Evolutionary conservation across 37 sponge, comb jelly and placozoan species (phyloP).

Genomic region (Axinella damicornis): DNA sequence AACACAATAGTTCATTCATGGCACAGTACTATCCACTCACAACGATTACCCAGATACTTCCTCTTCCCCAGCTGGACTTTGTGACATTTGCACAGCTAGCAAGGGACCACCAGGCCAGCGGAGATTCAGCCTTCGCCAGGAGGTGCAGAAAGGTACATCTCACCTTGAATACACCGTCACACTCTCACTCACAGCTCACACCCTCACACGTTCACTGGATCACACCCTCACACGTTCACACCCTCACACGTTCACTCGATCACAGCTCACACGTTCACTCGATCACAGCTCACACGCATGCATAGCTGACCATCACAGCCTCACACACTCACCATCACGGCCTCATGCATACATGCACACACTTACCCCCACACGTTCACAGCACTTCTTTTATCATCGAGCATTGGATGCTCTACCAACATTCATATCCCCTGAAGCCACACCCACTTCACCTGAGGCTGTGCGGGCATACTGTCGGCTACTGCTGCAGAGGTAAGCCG

Average conservation of each 20-base stretch:
- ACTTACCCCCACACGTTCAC: too few species aligned
- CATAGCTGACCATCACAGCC: neutral
- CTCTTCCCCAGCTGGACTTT: conserved; percentile 22
- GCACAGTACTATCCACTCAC: too few species aligned
- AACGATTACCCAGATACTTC: neutral
- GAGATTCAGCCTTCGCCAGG: conserved; percentile 52
- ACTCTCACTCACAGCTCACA: neutral
- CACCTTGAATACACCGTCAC: too few species aligned
- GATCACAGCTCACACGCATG: neutral
- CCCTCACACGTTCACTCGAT: too few species aligned
- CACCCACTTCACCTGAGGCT: conserved; percentile 18
- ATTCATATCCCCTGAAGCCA: conserved; percentile 15
- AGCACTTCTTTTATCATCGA: conserved; percentile 59
- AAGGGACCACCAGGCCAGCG: conserved; percentile 41
- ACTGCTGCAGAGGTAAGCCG: conserved; percentile 55
- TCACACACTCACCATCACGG: neutral
- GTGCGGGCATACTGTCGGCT: conserved; percentile 57
- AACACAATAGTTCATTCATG: too few species aligned
- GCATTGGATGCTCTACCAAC: conserved; percentile 63
- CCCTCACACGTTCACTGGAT: too few species aligned
- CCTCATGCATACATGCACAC: too few species aligned
- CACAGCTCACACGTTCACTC: too few species aligned
- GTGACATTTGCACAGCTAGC: conserved; percentile 68
- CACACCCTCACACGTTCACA: too few species aligned
- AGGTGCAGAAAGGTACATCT: conserved; percentile 48